These are phyloP conservation scores for Castor canadensis DNA, from an alignment of 2,113 vertebrate species.

Conservation along the genomic window DNA sequence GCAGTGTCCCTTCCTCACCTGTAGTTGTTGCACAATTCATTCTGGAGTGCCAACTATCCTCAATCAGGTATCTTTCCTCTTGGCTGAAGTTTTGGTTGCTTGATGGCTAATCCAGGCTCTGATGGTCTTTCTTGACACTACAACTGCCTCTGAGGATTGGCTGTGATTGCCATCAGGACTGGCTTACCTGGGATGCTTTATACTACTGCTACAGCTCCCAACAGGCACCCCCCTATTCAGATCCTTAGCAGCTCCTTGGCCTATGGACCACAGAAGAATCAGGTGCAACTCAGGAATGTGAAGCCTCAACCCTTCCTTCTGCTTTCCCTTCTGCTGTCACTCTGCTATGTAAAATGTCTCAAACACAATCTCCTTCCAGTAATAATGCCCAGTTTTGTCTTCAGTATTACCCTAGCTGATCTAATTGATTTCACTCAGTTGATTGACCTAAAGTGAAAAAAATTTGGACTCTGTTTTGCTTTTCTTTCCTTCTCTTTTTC, in stretches of 20 bases:
- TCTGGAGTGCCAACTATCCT: neutral
- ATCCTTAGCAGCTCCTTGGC: no score
- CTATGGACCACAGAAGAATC: fast-evolving
- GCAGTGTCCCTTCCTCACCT: neutral
- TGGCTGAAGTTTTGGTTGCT: fast-evolving
- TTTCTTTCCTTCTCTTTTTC: no score
- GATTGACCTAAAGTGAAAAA: neutral
- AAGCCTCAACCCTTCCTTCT: neutral
- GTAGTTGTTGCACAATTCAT: neutral
- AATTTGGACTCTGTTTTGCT: neutral
- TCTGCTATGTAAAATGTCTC: fast-evolving
- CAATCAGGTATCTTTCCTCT: neutral
- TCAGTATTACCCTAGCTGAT: neutral
- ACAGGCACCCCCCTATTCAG: no score
- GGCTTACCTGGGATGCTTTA: neutral
- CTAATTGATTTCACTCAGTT: neutral
- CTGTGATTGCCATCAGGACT: neutral
- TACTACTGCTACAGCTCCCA: fast-evolving
- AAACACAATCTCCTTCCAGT: neutral
- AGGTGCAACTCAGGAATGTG: neutral
- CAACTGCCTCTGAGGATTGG: neutral
- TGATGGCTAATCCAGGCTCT: neutral
- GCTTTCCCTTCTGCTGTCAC: fast-evolving
- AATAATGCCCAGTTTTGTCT: neutral
- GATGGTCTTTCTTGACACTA: fast-evolving